Conservation (phyloP, 2,888 invertebrate species). For the Chrysolina oricalcia region DNA sequence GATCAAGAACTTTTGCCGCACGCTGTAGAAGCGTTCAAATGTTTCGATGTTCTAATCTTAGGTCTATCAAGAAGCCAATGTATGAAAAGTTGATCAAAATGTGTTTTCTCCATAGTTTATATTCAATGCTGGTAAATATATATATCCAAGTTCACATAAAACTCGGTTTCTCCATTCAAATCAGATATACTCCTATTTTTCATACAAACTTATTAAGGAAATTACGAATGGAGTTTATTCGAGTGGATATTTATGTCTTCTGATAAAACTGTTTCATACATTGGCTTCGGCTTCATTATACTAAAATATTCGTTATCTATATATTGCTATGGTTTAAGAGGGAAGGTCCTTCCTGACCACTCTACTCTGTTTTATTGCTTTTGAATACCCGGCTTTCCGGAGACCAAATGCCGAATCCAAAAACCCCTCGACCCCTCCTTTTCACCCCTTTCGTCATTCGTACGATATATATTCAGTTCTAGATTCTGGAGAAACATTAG, state of each 20-base stretch:
- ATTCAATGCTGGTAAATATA: not conserved
- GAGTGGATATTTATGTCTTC: not conserved
- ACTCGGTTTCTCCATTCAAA: not conserved
- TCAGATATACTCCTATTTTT: not conserved
- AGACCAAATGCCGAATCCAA: conserved; percentile 64
- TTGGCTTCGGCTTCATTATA: conserved; percentile 50
- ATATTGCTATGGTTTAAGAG: conserved; percentile 72
- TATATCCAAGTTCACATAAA: not conserved
- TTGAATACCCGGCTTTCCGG: conserved; percentile 73
- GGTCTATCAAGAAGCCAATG: conserved; percentile 51
- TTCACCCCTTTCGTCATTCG: not conserved
- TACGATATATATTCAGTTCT: not conserved
- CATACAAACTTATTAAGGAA: not conserved
- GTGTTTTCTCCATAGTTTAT: not conserved
- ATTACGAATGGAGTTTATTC: not conserved
- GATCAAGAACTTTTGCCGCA: conserved; percentile 48
- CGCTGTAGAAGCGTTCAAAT: conserved; percentile 50
- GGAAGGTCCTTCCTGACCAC: conserved; percentile 62
- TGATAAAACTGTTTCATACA: conserved; percentile 28
- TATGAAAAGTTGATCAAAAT: conserved; percentile 14
- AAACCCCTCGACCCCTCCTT: conserved; percentile 55
- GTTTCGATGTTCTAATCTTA: conserved; percentile 63
- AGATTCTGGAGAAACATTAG: not conserved
- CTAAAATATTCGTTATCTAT: conserved; percentile 68
- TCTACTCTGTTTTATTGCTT: conserved; percentile 72